phyloP scores from a whole-genome alignment of 2,797 vertebrate species.

The Epinephelus malabaricus region DNA sequence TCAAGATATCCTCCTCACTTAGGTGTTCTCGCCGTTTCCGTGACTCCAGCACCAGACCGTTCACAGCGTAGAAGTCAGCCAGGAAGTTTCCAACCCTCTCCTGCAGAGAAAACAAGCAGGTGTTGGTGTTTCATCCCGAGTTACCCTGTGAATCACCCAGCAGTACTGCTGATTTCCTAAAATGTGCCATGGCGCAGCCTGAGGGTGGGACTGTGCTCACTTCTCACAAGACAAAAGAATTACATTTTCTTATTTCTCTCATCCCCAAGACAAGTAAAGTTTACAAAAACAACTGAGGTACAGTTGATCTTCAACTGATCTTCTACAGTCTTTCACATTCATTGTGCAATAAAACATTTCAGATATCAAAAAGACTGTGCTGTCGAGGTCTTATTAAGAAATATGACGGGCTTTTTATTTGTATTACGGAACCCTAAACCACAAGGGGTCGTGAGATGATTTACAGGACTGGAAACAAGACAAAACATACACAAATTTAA shows the following conservation, averaged over 20 bases:
- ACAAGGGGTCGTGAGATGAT: background rate
- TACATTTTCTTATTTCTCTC: background rate
- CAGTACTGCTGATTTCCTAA: background rate
- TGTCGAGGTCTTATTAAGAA: background rate
- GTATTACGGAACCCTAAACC: background rate
- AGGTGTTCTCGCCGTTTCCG: slow-evolving; percentile 96
- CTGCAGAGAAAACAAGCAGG: slow-evolving; percentile 70
- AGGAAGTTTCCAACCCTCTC: slow-evolving; percentile 96
- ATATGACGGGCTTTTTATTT: background rate
- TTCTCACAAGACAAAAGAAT: background rate
- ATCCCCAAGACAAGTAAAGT: background rate
- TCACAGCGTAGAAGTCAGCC: slow-evolving; percentile 95
- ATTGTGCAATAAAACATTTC: background rate
- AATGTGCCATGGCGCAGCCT: slow-evolving; percentile 7
- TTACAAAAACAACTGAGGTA: background rate
- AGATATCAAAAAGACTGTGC: background rate
- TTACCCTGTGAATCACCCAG: background rate
- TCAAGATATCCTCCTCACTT: slow-evolving; percentile 95
- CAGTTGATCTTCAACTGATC: too few relatives aligned
- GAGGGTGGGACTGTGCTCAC: background rate
- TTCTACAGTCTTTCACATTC: background rate
- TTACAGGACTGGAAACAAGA: background rate
- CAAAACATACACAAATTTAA: background rate
- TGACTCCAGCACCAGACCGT: slow-evolving; percentile 94
- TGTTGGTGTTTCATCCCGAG: background rate